Evolutionary conservation across 2,797 vertebrate genomes (phyloP).

Genomic region (Chromis chromis): DNA sequence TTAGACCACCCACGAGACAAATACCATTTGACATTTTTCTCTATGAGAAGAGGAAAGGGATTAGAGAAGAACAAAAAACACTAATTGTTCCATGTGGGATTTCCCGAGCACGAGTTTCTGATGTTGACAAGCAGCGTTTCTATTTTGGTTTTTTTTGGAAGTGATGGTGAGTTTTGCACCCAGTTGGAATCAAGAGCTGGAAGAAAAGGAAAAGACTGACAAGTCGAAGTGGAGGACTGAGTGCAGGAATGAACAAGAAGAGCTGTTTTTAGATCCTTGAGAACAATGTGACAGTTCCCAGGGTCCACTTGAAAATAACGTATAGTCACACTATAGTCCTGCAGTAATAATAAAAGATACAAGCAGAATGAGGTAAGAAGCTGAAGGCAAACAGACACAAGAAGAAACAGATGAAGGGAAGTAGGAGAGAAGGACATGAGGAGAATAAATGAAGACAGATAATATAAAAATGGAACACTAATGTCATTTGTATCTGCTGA

Average conservation of each 20-base stretch:
- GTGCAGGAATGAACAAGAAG: background rate
- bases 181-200: background rate
- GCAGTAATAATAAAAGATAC: background rate
- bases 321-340: background rate
- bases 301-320: slow-evolving; percentile 1
- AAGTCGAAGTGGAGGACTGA: background rate
- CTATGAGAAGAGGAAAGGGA: slow-evolving; percentile 17
- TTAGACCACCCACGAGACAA: slow-evolving; percentile 25
- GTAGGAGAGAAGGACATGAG: background rate
- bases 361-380: background rate
- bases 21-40: slow-evolving; percentile 23
- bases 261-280: slow-evolving; percentile 8
- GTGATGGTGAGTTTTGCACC: slow-evolving; percentile 20
- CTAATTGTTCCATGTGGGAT: slow-evolving; percentile 32
- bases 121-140: slow-evolving; percentile 27
- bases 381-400: background rate
- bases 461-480: background rate
- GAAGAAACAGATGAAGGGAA: background rate
- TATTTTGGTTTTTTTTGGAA: slow-evolving; percentile 14
- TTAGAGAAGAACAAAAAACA: slow-evolving; percentile 18
- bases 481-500: background rate
- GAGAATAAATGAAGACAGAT: background rate
- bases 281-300: slow-evolving; percentile 11
- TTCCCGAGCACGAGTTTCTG: slow-evolving; percentile 11
- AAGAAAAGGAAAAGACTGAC: slow-evolving; percentile 1